Conservation (phyloP, 64 coral and sea anemone genomes). For the Anthopleura sola region DNA sequence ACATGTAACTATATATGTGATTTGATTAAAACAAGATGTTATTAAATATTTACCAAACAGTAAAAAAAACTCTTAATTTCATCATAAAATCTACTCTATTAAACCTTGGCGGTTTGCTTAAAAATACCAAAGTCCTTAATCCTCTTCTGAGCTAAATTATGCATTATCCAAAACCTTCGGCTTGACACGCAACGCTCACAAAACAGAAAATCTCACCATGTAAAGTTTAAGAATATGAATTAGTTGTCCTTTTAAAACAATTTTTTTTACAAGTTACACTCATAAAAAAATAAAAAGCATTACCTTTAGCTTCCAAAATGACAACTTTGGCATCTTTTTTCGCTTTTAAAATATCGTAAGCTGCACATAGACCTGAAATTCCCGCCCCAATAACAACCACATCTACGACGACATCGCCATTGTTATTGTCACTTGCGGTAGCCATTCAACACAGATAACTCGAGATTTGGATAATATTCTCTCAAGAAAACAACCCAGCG, state of each 20-base stretch:
- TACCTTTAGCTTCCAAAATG: slow-evolving; percentile 97
- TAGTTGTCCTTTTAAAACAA: background rate
- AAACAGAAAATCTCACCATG: no score
- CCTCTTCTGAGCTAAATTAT: no score
- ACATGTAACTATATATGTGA: background rate
- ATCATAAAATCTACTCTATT: no score
- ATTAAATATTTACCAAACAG: background rate
- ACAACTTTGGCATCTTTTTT: slow-evolving; percentile 42
- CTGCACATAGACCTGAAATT: slow-evolving; percentile 82
- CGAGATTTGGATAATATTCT: background rate
- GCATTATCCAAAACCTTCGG: background rate
- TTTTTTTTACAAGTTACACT: background rate
- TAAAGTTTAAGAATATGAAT: no score
- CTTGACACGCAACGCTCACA: background rate
- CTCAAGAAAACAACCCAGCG: background rate
- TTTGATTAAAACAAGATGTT: background rate
- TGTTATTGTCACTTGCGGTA: slow-evolving; percentile 5
- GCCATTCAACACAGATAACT: slow-evolving; percentile 3
- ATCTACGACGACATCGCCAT: slow-evolving; percentile 52
- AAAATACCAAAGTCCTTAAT: no score
- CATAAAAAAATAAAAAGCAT: background rate
- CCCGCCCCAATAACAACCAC: slow-evolving; percentile 83
- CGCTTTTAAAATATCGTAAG: slow-evolving; percentile 69
- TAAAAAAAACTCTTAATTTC: background rate
- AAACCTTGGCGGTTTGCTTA: no score